Conservation (phyloP, 1,140 invertebrate genomes). For the Drosophila tani region DNA sequence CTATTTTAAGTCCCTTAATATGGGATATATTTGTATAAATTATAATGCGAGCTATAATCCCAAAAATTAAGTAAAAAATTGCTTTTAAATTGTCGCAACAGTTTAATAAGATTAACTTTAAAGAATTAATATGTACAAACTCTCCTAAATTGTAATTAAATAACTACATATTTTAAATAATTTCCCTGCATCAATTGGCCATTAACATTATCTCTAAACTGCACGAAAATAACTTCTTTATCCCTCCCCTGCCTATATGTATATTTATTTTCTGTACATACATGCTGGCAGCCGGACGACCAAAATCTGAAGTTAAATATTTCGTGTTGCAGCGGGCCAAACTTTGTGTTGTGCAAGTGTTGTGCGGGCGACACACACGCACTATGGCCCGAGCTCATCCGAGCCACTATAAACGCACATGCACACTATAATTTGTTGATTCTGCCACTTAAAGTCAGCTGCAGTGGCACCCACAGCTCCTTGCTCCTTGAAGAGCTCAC, state of each 20-base stretch:
- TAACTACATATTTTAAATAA: no score
- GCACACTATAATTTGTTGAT: conserved; percentile 77
- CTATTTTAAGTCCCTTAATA: no score
- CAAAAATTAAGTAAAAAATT: no score
- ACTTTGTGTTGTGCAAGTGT: conserved; percentile 45
- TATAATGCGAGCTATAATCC: no score
- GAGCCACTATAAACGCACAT: conserved; percentile 9
- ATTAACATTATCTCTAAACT: no score
- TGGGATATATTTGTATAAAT: no score
- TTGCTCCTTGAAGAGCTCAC: conserved; percentile 23
- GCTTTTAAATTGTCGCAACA: no score
- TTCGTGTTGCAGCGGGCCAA: conserved; percentile 61
- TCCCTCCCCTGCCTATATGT: background rate
- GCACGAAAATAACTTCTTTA: background rate
- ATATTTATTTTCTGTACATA: conserved; percentile 26
- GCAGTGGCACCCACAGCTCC: conserved; percentile 22
- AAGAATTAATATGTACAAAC: no score
- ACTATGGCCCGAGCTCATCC: conserved; percentile 30
- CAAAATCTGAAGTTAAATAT: conserved; percentile 81
- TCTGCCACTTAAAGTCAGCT: conserved; percentile 63
- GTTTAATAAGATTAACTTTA: no score
- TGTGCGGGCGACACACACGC: conserved; percentile 53
- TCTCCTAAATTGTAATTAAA: no score
- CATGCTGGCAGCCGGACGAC: conserved; percentile 45
- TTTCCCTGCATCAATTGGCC: no score